Base-by-base conservation (phyloP, 2,888 invertebrate species). In the Oligia fasciuncula region DNA sequence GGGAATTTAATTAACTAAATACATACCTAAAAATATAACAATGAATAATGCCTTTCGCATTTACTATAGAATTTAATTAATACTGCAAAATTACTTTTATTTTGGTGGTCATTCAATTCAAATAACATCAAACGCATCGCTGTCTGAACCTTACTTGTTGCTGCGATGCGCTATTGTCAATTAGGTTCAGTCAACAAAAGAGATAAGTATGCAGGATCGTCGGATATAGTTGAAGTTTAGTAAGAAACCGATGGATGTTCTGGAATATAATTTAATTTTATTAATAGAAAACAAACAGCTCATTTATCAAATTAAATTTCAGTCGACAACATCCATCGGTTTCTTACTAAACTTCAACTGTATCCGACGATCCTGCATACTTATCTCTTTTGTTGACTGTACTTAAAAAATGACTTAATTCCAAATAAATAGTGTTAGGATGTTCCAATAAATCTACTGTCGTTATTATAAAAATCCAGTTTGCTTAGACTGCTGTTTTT, bases 381-480 rank as follows among this genome's bases (percentile, higher is more conserved):
- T 29, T 29, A 29, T 29, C 29, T 29, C 29, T 29, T 29, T 29
- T 29, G 29, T 29, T 29, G 29, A 29, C 29, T 29, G 29, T 29
- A 29, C 29, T 29, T 29, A 29, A 29, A 29, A 29, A 29, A 95
- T 94, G 92, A 93, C 94, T 95, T 94, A 94, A 95, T 95, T 93
- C 86, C 80, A 90, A 93, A 95, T 95, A 94, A 94, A 95, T 95
- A 93, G 94, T 89, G 86, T 92, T 90, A 93, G 93, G 92, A 94
- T 93, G 93, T 94, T 92, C 92, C 92, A 94, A 95, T 95, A 95
- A 95, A 95, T 95, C 92, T 92, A 91, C 91, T 85, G 92, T 93
- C 91, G 91, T 93, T 94, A 94, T 93, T 93, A 92, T 91, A 92
- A 93, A 91, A 91, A 92, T 92, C 91, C 90, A 94, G 93, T 95